phyloP scores from a whole-genome alignment of 2,888 invertebrate species.

The Mythimna vitellina region DNA sequence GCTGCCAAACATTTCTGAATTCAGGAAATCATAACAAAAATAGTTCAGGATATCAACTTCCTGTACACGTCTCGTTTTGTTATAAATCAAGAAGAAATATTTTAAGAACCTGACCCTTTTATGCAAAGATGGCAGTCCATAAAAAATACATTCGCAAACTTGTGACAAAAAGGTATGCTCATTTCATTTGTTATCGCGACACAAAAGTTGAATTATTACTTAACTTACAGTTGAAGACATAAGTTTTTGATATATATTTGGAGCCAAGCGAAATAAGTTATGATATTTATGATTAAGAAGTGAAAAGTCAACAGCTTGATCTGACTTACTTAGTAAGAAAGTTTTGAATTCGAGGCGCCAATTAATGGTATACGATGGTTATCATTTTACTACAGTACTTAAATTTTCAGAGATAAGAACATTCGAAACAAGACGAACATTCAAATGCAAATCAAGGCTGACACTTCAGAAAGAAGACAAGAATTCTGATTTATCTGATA shows the following conservation, averaged over 20 bases:
- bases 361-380: constrained; percentile 6
- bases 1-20: constrained; percentile 7
- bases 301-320: constrained; percentile 40
- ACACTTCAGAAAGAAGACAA: neutral
- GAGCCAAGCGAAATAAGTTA: constrained; percentile 19
- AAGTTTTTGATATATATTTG: constrained; percentile 25
- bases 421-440: neutral
- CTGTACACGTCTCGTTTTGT: constrained; percentile 1
- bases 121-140: neutral
- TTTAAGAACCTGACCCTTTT: constrained; percentile 7
- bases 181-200: constrained; percentile 13
- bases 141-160: constrained; percentile 11
- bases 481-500: neutral
- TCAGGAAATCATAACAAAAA: constrained; percentile 4
- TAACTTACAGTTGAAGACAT: constrained; percentile 7
- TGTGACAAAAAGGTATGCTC: neutral
- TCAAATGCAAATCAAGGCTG: neutral
- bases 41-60: constrained; percentile 17
- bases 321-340: constrained; percentile 14
- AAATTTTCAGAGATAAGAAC: neutral
- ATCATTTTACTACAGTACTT: neutral
- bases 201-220: constrained; percentile 35
- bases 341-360: neutral
- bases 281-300: constrained; percentile 36
- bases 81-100: constrained; percentile 4